Evolutionary conservation across 1,140 invertebrate genomes (phyloP).

Genomic region (Trypoxylus dichotomus): DNA sequence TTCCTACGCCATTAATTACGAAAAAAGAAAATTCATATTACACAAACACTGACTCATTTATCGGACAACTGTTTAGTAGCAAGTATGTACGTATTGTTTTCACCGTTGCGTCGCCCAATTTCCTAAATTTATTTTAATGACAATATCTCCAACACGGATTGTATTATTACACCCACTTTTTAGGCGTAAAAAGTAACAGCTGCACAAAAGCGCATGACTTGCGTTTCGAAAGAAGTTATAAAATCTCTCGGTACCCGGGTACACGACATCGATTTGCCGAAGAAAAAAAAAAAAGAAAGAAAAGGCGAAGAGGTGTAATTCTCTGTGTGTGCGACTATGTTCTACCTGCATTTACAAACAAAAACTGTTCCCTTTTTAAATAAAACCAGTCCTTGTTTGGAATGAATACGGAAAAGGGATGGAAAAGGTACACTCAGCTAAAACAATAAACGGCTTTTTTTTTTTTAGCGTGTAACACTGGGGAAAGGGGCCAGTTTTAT

Average conservation of each 20-base stretch:
- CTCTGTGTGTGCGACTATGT: conserved; percentile 14
- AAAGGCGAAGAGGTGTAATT: not conserved
- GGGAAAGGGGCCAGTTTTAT: not conserved
- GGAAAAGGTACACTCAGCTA: not conserved
- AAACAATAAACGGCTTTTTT: not conserved
- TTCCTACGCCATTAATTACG: not conserved
- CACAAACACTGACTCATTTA: not conserved
- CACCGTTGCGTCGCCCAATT: not conserved
- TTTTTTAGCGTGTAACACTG: not conserved
- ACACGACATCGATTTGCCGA: conserved; percentile 4
- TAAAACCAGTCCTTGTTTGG: conserved; percentile 21
- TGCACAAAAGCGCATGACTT: conserved; percentile 13
- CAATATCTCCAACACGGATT: not conserved
- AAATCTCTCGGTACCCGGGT: conserved; percentile 7
- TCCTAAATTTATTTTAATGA: not conserved
- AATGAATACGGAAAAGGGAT: conserved; percentile 23
- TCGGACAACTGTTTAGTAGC: not conserved
- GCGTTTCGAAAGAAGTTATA: conserved; percentile 18
- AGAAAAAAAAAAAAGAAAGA: too few species aligned
- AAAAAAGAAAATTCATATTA: not conserved
- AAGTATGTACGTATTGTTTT: not conserved
- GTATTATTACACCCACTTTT: not conserved
- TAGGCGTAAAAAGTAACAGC: conserved; percentile 11
- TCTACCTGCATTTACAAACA: conserved; percentile 23
- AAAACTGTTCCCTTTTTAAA: conserved; percentile 25